Conservation (phyloP, 2,113 vertebrate species). For the Danio rerio region GRCz12tu NC_133198.1:31987501-31988000, state of each 20-base stretch:
- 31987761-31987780: constrained; percentile 62
- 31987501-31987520: constrained; percentile 70
- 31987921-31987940: constrained; percentile 79
- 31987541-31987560: constrained; percentile 78
- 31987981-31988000: not conserved
- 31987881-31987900: constrained; percentile 81
- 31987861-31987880: constrained; percentile 85
- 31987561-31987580: constrained; percentile 75
- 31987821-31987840: constrained; percentile 86
- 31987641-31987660: constrained; percentile 32
- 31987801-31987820: constrained; percentile 80
- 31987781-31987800: constrained; percentile 71
- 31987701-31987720: not conserved
- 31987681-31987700: not conserved
- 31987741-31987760: constrained; percentile 50
- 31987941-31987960: constrained; percentile 68
- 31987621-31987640: constrained; percentile 20
- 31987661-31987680: not conserved
- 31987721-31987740: constrained; percentile 35
- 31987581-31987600: constrained; percentile 64
- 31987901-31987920: constrained; percentile 80
- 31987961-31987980: constrained; percentile 65
- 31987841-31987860: constrained; percentile 84
- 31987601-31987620: constrained; percentile 60
- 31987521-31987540: constrained; percentile 73